A percentile compares a stretch with the other conserved stretches of the same genome.
These are phyloP conservation scores for Daubentonia madagascariensis DNA, from an alignment of 2,113 vertebrate species.

Conservation along the genomic window DNA sequence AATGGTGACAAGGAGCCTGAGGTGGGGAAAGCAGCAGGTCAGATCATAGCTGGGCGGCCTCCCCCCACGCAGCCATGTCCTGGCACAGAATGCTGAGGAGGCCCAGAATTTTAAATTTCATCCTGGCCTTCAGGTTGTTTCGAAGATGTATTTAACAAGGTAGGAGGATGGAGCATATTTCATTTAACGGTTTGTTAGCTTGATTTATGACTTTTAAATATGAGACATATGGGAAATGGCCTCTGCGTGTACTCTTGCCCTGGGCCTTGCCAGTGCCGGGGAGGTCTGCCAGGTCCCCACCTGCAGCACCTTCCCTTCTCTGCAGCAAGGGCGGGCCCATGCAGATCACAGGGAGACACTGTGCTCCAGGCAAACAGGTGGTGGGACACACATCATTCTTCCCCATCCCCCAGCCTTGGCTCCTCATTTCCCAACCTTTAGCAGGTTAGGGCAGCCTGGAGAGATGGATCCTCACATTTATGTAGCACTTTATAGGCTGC, in stretches of 20 bases:
- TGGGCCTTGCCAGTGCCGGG: neutral
- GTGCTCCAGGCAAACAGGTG: neutral
- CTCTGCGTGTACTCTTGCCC: neutral
- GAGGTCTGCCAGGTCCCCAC: conserved; percentile 14
- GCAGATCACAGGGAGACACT: neutral
- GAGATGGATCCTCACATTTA: rapidly evolving
- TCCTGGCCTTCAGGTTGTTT: conserved; percentile 24
- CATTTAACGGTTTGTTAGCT: conserved; percentile 79
- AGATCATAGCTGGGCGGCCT: neutral
- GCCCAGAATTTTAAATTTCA: neutral
- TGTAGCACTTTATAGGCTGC: too few relatives aligned
- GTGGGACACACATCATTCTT: rapidly evolving
- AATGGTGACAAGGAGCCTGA: neutral
- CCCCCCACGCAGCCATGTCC: neutral
- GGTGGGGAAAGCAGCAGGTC: neutral
- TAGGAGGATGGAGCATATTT: conserved; percentile 72
- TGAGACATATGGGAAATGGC: conserved; percentile 65
- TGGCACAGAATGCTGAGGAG: neutral
- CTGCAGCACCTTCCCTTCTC: neutral
- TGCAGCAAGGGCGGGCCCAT: rapidly evolving
- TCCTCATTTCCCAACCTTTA: neutral
- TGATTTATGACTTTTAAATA: conserved; percentile 76
- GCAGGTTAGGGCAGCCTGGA: neutral
- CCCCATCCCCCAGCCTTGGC: too few relatives aligned
- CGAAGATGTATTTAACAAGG: conserved; percentile 60